These are phyloP conservation scores for Nymphalis urticae DNA, from an alignment of 2,888 invertebrate species.

Conservation along the genomic window DNA sequence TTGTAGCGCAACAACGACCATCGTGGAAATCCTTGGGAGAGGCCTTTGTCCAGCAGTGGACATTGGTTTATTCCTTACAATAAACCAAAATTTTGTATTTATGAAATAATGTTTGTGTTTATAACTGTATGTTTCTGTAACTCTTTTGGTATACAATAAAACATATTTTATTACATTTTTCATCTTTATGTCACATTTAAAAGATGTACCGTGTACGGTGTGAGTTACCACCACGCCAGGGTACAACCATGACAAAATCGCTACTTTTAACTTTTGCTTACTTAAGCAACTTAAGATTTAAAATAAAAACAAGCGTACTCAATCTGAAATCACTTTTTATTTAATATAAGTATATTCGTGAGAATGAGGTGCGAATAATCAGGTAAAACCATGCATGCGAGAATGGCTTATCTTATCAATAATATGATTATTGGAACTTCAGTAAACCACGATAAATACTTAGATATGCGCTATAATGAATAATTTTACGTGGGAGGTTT, in stretches of 20 bases:
- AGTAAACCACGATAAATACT: background rate
- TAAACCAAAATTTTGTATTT: no score
- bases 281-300: background rate
- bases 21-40: no score
- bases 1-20: no score
- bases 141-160: no score
- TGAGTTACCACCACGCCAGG: no score
- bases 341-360: constrained; percentile 11
- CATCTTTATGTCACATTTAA: background rate
- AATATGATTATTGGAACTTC: constrained; percentile 1
- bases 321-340: constrained; percentile 25
- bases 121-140: no score
- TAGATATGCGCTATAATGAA: constrained; percentile 1
- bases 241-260: background rate
- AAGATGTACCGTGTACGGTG: background rate
- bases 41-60: no score
- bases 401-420: constrained; percentile 9
- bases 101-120: no score
- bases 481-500: background rate
- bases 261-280: background rate
- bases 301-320: background rate
- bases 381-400: constrained; percentile 8
- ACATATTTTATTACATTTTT: no score
- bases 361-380: constrained; percentile 17
- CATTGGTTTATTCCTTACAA: no score